Evolutionary conservation across 2,797 vertebrate species (phyloP), one percentile per base, ranked within the genome.

Genomic region (Silurus aristotelis): DNA sequence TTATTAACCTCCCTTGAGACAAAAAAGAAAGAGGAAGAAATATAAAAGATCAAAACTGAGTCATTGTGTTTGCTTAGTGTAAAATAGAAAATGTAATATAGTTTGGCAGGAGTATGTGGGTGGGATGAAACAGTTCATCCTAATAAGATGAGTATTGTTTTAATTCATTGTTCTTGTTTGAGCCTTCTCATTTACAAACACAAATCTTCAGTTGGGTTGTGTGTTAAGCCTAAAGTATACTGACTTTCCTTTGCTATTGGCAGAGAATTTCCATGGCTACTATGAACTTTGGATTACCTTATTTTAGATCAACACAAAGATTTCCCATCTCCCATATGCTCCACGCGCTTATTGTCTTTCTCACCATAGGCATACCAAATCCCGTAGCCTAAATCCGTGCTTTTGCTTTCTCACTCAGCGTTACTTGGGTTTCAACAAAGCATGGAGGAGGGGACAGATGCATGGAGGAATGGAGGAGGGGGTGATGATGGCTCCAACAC

Each of bases 11-110:
- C 52, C 17, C 80, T 84, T 83, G 80, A 81, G 82, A 86, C 68
- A 2, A 27, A 81, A 55, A 75, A 43, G 8, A 58, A 71, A 14
- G n/a, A 70, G 46, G 38, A 78, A 67, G 52, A 75, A 81, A 85
- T 80, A 85, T 88, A 80, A 85, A 89, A 83, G 75, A 85, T 85
- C 84, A 86, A 86, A 89, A 85, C 80, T 72, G 82, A 66, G 72
- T 84, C 81, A 58, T 15, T 75, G 48, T 22, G 25, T 55, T 25
- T 9, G 48, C 6, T 71, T 46, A 85, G 66, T 71, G 85, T 79
- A 66, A 87, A 87, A 86, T 87, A 52, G 82, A 60, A 48, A 78
- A 22, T 58, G 46, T 87, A 61, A 67, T 61, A n/a, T 38, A 83
- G 86, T 86, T 66, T 80, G 82, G 71, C 78, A 25, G 46, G 64